phyloP scores from a whole-genome alignment of 2,113 vertebrate genomes.

The Oenanthe oenanthe region DNA sequence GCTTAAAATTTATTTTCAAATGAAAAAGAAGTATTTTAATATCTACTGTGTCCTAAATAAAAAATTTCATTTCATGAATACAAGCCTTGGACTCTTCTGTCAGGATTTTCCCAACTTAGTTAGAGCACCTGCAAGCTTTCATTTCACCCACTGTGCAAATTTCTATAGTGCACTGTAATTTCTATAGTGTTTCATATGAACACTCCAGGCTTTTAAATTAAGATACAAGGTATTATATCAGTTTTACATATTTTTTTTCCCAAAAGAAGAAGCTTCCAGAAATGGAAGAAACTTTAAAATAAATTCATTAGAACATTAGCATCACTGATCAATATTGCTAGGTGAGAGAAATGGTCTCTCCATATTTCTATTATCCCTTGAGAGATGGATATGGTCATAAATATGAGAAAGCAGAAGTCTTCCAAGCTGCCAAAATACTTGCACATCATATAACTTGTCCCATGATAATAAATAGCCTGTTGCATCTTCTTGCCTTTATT shows the following conservation, averaged over 20 bases:
- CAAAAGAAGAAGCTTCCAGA: background rate
- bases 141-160: background rate
- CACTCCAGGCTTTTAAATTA: background rate
- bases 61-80: background rate
- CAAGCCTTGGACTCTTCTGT: background rate
- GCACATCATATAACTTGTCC: background rate
- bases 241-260: background rate
- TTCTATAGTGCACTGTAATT: background rate
- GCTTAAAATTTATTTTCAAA: background rate
- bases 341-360: background rate
- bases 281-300: background rate
- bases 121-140: background rate
- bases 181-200: background rate
- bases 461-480: background rate
- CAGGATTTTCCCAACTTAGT: background rate
- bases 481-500: background rate
- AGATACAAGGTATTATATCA: background rate
- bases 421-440: background rate
- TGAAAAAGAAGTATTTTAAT: background rate
- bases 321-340: background rate
- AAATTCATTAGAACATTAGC: background rate
- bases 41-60: background rate
- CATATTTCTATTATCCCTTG: background rate
- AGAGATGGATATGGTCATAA: background rate
- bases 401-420: background rate